These are phyloP conservation scores for Oligia latruncula DNA, from an alignment of 2,888 invertebrate species.

Conservation along the genomic window DNA sequence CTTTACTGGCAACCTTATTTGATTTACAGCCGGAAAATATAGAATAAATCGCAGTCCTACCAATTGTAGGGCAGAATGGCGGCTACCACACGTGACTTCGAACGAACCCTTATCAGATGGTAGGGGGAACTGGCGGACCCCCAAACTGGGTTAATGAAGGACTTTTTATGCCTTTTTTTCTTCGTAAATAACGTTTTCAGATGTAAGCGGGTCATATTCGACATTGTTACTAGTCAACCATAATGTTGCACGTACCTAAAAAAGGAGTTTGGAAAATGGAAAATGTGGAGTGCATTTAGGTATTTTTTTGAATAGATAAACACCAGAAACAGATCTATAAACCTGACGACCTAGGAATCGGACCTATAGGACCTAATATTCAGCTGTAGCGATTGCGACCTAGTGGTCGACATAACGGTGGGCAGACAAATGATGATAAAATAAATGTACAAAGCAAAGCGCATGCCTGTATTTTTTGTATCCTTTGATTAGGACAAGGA, in stretches of 20 bases:
- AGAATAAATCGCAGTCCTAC: conserved; percentile 51
- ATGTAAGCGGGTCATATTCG: conserved; percentile 50
- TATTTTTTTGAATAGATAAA: neutral
- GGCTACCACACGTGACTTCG: conserved; percentile 55
- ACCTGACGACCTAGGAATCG: too few relatives aligned
- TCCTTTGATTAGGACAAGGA: neutral
- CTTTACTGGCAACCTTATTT: conserved; percentile 22
- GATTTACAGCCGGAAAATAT: conserved; percentile 46
- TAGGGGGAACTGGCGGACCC: conserved; percentile 80
- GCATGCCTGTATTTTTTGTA: neutral
- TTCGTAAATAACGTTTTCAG: conserved; percentile 53
- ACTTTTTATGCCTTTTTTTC: conserved; percentile 75
- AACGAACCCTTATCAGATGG: conserved; percentile 85
- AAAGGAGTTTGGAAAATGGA: neutral
- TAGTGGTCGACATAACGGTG: too few relatives aligned
- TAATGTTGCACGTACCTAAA: neutral
- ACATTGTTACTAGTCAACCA: neutral
- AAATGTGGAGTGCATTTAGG: neutral
- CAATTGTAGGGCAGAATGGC: conserved; percentile 59
- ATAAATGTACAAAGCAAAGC: neutral
- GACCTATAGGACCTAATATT: too few relatives aligned
- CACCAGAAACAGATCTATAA: neutral
- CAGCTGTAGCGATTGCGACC: too few relatives aligned
- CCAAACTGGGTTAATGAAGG: conserved; percentile 87
- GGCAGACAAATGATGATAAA: neutral